phyloP scores from a whole-genome alignment of 2,113 vertebrate genomes.

The Lagopus muta region DNA sequence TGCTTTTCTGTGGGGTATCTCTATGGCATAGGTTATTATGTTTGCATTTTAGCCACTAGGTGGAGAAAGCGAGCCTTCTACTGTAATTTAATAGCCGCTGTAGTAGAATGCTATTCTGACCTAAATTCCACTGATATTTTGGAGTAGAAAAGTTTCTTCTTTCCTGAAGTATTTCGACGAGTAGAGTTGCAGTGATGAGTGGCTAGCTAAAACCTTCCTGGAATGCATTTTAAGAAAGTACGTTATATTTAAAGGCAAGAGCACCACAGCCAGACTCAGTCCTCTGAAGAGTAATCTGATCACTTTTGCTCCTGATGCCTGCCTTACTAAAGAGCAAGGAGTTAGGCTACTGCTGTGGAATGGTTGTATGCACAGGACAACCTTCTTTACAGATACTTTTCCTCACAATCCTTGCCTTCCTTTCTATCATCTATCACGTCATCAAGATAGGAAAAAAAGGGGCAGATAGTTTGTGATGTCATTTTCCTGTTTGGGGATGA shows the following conservation, averaged over 20 bases:
- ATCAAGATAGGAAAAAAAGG: not conserved
- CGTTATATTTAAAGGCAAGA: not conserved
- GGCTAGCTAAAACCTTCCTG: not conserved
- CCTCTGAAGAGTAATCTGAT: not conserved
- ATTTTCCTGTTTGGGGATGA: not conserved
- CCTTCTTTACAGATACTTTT: not conserved
- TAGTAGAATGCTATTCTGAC: slow-evolving; percentile 22
- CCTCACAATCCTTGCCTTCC: too few relatives aligned
- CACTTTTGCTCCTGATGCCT: not conserved
- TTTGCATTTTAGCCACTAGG: slow-evolving; percentile 73
- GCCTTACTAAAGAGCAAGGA: not conserved
- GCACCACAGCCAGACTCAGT: rapidly evolving
- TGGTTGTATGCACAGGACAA: not conserved
- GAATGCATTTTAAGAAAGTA: not conserved
- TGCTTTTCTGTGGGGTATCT: not conserved
- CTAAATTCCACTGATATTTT: slow-evolving; percentile 39
- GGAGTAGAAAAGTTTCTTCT: not conserved
- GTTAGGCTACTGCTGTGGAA: not conserved
- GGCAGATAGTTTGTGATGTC: not conserved
- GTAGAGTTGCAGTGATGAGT: not conserved
- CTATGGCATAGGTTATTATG: not conserved
- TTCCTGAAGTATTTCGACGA: slow-evolving; percentile 19
- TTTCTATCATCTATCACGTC: not conserved
- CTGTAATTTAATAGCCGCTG: slow-evolving; percentile 34
- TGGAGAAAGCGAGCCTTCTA: slow-evolving; percentile 79